Evolutionary conservation across 2,113 vertebrate genomes (phyloP).

Genomic region (Chaetura pelagica): DNA sequence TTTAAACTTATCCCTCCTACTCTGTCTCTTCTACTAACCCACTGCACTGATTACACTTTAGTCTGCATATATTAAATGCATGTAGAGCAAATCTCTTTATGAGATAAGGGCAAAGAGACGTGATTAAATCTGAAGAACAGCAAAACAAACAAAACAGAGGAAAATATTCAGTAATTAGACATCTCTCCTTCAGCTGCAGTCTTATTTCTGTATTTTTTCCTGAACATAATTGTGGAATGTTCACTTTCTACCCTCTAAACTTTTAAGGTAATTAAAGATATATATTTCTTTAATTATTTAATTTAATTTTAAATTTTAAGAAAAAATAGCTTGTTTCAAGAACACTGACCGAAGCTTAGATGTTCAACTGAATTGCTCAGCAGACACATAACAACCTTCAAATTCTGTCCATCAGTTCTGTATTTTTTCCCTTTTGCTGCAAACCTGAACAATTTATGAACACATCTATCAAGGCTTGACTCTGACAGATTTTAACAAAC

Average conservation of each 20-base stretch:
- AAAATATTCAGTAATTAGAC: not conserved
- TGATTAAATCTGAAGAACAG: not conserved
- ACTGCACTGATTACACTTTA: not conserved
- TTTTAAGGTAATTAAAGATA: not conserved
- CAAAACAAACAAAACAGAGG: not conserved
- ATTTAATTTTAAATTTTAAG: too few relatives aligned
- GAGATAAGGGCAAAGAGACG: not conserved
- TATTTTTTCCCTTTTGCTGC: not conserved
- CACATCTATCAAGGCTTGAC: not conserved
- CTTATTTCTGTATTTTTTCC: not conserved
- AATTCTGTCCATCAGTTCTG: not conserved
- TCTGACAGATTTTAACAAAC: not conserved
- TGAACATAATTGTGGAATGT: not conserved
- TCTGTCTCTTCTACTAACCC: not conserved
- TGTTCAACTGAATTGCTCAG: not conserved
- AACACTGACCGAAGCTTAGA: not conserved
- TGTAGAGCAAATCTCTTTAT: not conserved
- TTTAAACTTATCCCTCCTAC: not conserved
- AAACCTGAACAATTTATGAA: not conserved
- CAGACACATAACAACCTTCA: not conserved
- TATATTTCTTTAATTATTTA: not conserved
- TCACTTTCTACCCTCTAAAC: not conserved
- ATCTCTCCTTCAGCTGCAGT: not conserved
- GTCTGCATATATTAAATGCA: not conserved
- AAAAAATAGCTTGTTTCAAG: not conserved